Conservation (phyloP, 2,888 invertebrate species). For the Omphaloscelis lunosa region DNA sequence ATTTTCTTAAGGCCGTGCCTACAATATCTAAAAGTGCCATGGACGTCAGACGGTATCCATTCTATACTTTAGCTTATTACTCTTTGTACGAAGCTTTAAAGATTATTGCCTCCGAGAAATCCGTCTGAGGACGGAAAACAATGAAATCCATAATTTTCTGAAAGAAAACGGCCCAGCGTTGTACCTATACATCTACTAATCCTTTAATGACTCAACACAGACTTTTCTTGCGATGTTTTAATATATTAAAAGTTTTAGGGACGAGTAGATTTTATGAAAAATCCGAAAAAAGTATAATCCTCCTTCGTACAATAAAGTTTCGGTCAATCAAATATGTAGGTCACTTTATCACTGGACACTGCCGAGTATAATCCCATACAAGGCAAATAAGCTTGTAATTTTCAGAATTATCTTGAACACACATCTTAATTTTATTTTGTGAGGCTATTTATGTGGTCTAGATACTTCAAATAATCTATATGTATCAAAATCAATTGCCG, state of each 20-base stretch:
- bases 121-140: slow-evolving; percentile 1
- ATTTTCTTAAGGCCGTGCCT: slow-evolving; percentile 16
- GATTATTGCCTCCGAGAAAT: slow-evolving; percentile 21
- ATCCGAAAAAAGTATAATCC: background rate
- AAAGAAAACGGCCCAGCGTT: background rate
- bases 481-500: too few species aligned
- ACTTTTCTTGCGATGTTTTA: background rate
- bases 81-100: slow-evolving; percentile 17
- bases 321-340: background rate
- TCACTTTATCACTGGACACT: background rate
- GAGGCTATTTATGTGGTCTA: background rate
- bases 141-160: slow-evolving; percentile 4
- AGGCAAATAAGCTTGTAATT: background rate
- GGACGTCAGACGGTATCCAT: background rate
- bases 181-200: too few species aligned
- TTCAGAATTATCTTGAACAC: background rate
- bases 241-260: background rate
- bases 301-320: background rate
- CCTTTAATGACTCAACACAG: background rate
- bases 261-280: background rate
- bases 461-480: background rate
- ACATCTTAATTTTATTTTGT: background rate
- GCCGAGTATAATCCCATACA: background rate
- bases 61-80: slow-evolving; percentile 12
- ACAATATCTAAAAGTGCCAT: slow-evolving; percentile 16